Evolutionary conservation across 2,888 invertebrate species (phyloP).

Genomic region (Drepanosiphum platanoidis): DNA sequence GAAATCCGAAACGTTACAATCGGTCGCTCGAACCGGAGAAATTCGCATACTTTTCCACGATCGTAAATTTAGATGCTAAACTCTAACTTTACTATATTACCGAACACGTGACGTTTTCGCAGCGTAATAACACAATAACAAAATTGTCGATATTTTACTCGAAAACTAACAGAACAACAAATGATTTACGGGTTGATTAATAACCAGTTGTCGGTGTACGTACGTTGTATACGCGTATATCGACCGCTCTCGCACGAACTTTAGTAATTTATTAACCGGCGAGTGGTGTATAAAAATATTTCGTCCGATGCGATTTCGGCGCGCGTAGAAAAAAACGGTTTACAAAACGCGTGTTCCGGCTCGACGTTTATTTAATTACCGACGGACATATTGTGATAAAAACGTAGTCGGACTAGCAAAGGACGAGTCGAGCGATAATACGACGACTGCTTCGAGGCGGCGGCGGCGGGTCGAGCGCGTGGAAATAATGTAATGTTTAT

Average conservation of each 20-base stretch:
- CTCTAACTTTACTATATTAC: background rate
- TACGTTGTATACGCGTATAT: background rate
- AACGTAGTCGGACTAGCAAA: no score
- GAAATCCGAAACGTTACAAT: no score
- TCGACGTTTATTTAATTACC: no score
- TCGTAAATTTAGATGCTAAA: background rate
- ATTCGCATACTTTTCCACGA: no score
- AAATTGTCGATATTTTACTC: constrained; percentile 9
- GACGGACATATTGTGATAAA: no score
- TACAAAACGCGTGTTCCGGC: no score
- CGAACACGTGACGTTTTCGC: background rate
- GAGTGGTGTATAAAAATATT: no score
- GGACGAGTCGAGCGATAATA: no score
- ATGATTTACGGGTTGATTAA: constrained; percentile 43
- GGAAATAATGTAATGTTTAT: constrained; percentile 34
- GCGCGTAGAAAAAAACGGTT: no score
- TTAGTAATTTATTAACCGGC: constrained; percentile 35
- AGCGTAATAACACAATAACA: background rate
- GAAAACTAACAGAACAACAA: background rate
- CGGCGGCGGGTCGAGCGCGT: background rate
- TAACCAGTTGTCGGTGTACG: constrained; percentile 14
- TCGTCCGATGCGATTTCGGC: no score
- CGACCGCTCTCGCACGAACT: constrained; percentile 22
- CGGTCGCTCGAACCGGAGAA: no score
- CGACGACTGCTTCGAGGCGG: no score